These are phyloP conservation scores for Scaptomyza parva DNA, from an alignment of 2,888 invertebrate genomes.

Conservation along the genomic window DNA sequence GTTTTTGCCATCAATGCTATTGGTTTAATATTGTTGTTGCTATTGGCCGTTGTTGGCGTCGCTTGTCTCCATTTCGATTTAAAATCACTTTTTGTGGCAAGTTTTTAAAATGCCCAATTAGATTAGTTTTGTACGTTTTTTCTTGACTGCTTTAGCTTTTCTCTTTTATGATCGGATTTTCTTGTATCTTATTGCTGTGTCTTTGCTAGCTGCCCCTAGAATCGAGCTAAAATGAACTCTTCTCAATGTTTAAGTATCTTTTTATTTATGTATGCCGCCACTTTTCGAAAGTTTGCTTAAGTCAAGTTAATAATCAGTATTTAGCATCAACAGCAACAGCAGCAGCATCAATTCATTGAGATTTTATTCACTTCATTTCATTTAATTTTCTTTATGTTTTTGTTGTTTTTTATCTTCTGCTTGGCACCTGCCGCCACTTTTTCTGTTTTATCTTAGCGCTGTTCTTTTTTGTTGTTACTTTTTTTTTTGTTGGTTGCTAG, in stretches of 20 bases:
- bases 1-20: constrained; percentile 70
- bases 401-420: constrained; percentile 14
- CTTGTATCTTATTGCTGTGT: not conserved
- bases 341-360: constrained; percentile 27
- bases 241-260: not conserved
- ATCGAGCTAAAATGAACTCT: not conserved
- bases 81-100: constrained; percentile 27
- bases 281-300: constrained; percentile 24
- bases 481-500: constrained; percentile 31
- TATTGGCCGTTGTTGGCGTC: constrained; percentile 30
- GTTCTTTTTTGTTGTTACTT: no score
- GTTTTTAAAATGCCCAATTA: constrained; percentile 28
- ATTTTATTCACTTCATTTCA: constrained; percentile 35
- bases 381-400: constrained; percentile 6
- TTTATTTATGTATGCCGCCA: not conserved
- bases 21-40: constrained; percentile 24
- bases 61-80: constrained; percentile 28
- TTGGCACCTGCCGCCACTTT: constrained; percentile 50
- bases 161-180: constrained; percentile 20
- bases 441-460: constrained; percentile 60
- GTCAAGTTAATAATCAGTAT: constrained; percentile 15
- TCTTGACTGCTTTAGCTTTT: constrained; percentile 23
- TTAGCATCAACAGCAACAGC: constrained; percentile 5
- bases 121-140: constrained; percentile 39
- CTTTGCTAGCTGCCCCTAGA: not conserved